These are phyloP conservation scores for Lepidurus couesii DNA, from an alignment of 1,140 invertebrate genomes.

Conservation along the genomic window DNA sequence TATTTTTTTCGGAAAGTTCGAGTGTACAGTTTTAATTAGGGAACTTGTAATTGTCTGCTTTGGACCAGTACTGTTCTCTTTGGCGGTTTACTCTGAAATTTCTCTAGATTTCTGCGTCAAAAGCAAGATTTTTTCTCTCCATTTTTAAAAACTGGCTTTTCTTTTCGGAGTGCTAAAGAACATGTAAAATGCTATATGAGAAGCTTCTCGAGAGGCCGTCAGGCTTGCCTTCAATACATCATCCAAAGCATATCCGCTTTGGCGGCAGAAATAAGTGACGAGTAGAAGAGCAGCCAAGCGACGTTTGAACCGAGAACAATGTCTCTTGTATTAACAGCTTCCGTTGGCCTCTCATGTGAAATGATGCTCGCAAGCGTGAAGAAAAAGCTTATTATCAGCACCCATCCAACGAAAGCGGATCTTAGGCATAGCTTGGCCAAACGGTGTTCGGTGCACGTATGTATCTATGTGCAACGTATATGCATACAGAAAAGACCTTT, in stretches of 20 bases:
- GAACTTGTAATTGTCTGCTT: too few species aligned
- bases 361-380: background rate
- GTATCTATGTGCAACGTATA: background rate
- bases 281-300: background rate
- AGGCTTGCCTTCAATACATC: background rate
- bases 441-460: background rate
- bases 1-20: too few species aligned
- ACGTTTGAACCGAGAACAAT: background rate
- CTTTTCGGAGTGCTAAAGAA: too few species aligned
- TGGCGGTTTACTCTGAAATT: too few species aligned
- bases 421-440: background rate
- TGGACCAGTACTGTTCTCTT: too few species aligned
- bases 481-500: background rate
- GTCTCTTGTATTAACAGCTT: background rate
- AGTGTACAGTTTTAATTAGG: too few species aligned
- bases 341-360: background rate
- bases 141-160: too few species aligned
- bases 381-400: background rate
- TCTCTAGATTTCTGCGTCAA: too few species aligned
- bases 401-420: conserved; percentile 3
- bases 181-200: too few species aligned
- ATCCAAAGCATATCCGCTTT: background rate
- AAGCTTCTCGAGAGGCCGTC: too few species aligned
- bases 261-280: background rate
- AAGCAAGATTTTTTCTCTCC: too few species aligned